phyloP scores from a whole-genome alignment of 2,888 invertebrate species.

The Drosophila differens region DNA sequence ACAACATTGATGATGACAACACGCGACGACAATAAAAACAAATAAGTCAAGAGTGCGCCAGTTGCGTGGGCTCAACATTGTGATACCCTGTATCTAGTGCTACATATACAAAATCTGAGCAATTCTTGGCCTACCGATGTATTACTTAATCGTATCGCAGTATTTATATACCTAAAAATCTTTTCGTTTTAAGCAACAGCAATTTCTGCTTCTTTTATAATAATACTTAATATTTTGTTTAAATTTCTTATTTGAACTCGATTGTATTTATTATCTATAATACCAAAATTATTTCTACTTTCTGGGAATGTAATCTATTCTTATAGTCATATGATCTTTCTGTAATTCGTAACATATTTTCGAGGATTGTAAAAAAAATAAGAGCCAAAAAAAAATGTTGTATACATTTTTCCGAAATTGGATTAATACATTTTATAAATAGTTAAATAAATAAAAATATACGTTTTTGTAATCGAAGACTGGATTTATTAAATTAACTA shows the following conservation, averaged over 20 bases:
- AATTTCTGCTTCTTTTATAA: not conserved
- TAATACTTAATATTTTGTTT: not conserved
- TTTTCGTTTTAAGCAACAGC: not conserved
- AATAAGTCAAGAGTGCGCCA: conserved; percentile 40
- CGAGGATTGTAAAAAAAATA: not conserved
- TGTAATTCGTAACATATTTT: not conserved
- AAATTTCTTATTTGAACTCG: not conserved
- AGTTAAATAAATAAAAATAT: not conserved
- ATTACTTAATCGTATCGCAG: not conserved
- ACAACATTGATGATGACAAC: conserved; percentile 43
- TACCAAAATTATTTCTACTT: not conserved
- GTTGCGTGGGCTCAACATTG: not conserved
- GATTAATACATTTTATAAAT: not conserved
- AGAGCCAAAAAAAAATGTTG: not conserved
- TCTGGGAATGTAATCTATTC: not conserved
- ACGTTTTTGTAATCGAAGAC: not conserved
- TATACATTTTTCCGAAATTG: not conserved
- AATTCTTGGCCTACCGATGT: not conserved
- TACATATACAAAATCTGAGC: not conserved
- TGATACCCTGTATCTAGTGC: conserved; percentile 7
- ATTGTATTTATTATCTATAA: not conserved
- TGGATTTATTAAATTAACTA: not conserved
- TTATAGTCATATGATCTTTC: not conserved
- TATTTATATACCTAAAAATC: not conserved
- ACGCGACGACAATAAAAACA: conserved; percentile 67